These are phyloP conservation scores for Malurus elegans DNA, from an alignment of 2,113 vertebrate genomes.

Conservation along the genomic window DNA sequence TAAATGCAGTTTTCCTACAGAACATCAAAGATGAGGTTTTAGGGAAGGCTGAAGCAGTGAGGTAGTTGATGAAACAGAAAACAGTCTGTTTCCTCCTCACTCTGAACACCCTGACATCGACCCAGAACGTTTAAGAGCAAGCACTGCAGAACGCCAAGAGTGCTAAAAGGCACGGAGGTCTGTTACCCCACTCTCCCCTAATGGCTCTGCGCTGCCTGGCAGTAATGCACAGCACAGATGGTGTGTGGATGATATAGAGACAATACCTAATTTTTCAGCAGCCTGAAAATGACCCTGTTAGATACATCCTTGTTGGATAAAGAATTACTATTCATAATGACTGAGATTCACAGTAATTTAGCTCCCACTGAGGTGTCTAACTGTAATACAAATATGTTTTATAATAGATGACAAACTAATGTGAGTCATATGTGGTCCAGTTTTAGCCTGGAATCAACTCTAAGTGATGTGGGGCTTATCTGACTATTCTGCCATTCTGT, in stretches of 20 bases:
- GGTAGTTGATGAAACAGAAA: neutral
- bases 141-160: neutral
- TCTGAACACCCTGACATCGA: accelerated
- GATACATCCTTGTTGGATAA: neutral
- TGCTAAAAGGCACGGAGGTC: neutral
- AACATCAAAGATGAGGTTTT: neutral
- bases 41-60: neutral
- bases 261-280: neutral
- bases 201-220: neutral
- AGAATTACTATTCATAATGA: neutral
- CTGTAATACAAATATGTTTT: neutral
- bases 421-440: neutral
- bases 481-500: neutral
- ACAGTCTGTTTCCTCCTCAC: neutral
- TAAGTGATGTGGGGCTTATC: neutral
- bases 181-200: neutral
- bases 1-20: neutral
- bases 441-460: neutral
- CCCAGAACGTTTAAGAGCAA: neutral
- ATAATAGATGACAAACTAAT: neutral
- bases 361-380: neutral
- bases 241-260: neutral
- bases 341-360: neutral
- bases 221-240: neutral
- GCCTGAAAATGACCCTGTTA: neutral